Conservation (phyloP, 2,888 invertebrate genomes). For the Sipunculus nudus region DNA sequence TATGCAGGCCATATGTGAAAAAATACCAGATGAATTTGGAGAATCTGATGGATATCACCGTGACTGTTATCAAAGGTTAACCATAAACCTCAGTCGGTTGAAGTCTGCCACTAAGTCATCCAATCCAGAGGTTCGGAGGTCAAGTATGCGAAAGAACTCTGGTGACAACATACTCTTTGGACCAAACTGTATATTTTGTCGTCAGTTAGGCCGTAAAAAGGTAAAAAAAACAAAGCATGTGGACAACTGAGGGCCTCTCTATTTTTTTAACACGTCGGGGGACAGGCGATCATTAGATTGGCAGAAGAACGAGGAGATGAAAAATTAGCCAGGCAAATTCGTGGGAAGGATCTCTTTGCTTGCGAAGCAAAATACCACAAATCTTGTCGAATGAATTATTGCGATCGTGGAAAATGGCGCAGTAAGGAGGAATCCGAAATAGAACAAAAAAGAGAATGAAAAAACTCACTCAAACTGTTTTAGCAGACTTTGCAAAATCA, state of each 20-base stretch:
- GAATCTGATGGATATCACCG: slow-evolving; percentile 10
- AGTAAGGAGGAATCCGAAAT: not conserved
- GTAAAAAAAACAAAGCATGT: not conserved
- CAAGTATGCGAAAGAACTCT: not conserved
- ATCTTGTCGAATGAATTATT: not conserved
- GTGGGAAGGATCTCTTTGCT: slow-evolving; percentile 5
- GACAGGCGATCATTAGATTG: not conserved
- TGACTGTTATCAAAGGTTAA: slow-evolving; percentile 12
- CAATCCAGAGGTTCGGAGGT: not conserved
- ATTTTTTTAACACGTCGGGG: not conserved
- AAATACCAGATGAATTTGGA: slow-evolving; percentile 2
- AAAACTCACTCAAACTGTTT: not conserved
- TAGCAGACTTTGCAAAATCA: not conserved
- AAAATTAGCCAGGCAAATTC: not conserved
- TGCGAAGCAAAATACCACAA: slow-evolving; percentile 5
- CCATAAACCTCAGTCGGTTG: slow-evolving; percentile 14
- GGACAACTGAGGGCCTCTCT: not conserved
- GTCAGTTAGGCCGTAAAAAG: not conserved
- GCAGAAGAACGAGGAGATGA: not conserved
- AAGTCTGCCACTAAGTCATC: slow-evolving; percentile 1
- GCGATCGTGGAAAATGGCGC: too few relatives aligned
- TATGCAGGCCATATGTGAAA: not conserved
- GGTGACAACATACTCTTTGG: not conserved
- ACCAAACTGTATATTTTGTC: not conserved
- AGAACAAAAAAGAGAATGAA: not conserved